Conservation (phyloP, 2,113 vertebrate genomes). For the Stomatorhinus ivindoensis region DNA sequence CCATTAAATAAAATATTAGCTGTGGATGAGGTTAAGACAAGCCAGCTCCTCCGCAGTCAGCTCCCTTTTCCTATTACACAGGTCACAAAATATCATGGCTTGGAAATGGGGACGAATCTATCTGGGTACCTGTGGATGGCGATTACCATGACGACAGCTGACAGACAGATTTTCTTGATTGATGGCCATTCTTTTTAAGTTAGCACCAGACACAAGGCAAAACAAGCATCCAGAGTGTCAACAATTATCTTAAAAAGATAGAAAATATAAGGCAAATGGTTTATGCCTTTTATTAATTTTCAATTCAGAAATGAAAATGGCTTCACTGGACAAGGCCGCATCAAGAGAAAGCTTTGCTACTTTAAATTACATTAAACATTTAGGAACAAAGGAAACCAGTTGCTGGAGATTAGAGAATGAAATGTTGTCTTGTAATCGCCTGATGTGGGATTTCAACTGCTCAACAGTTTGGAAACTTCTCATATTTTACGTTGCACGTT, state of each 20-base stretch:
- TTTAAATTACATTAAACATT: background rate
- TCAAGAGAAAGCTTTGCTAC: background rate
- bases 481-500: no score
- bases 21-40: background rate
- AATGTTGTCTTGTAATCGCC: background rate
- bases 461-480: no score
- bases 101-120: background rate
- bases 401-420: background rate
- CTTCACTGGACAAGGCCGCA: background rate
- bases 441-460: no score
- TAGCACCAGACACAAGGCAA: background rate
- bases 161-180: background rate
- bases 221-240: background rate
- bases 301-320: background rate
- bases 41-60: background rate
- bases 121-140: background rate
- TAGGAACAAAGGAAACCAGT: background rate
- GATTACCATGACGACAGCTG: background rate
- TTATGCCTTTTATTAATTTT: background rate
- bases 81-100: background rate
- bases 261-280: background rate
- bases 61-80: background rate
- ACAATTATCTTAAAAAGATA: background rate
- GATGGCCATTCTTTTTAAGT: background rate
- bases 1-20: background rate